Evolutionary conservation across 2,888 invertebrate genomes (phyloP), one percentile per base, ranked within the genome.

Genomic region (Apoda limacodes): DNA sequence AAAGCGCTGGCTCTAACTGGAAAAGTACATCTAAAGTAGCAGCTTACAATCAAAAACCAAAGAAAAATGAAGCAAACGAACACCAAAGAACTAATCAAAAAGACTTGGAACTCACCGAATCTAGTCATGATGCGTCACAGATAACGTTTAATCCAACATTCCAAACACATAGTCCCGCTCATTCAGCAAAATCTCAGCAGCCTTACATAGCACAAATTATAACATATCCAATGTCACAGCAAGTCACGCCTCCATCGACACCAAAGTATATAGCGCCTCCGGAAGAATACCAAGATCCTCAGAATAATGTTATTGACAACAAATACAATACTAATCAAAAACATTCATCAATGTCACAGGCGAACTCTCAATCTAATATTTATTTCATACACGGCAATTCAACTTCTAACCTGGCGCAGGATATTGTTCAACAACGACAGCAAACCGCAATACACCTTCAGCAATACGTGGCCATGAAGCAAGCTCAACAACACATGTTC

Each of bases 381-480:
- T 81, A 80, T 40, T 81, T 75, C 37, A 81, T 81, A 13, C 76
- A 76, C 30, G 76, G 76, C 2, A 78, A 67, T 37, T 40, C 67
- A 1, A 52, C 68, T 2, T 41, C 60, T 4, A 48, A 55, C 7
- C 55, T 67, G 12, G 54, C 66, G 3, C 69, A 65, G 32, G 78
- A 80, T 22, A 37, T 78, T 10, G 66, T 56, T 1, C 80, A 80
- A 37, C 81, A 81, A 30, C 55, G 81, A 25, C 82, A 82, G 35
- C 82, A 81, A 45, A 82, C 82, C 0, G 80, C 75, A 1, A 57
- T 81, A 30, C 80, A 81, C 26, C 48, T 82, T 29, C 82, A 82
- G 47, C 82, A 82, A 34, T 82, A 81, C 40, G 82, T 81, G 0
- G 81, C 81, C 1, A 82, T 82, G 82, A 82, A 82, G 37, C 82